A percentile compares a stretch with the other conserved stretches of the same genome.
phyloP scores from a whole-genome alignment of 1,140 invertebrate genomes.

The Zaprionus davidi region DNA sequence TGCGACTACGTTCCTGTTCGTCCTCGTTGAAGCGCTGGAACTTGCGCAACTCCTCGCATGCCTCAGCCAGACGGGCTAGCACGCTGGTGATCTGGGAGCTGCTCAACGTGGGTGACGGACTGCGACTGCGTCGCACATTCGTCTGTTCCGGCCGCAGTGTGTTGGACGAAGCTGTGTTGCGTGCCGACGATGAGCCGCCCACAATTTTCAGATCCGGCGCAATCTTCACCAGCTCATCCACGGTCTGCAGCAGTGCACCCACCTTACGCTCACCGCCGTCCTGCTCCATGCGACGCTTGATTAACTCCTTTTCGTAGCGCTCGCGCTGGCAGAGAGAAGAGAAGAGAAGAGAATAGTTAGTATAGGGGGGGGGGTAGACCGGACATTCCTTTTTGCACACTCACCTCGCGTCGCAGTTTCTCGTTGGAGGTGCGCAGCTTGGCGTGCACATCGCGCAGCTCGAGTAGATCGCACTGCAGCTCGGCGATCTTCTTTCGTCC shows the following conservation, averaged over 20 bases:
- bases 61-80: slow-evolving; percentile 84
- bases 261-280: slow-evolving; percentile 82
- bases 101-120: slow-evolving; percentile 73
- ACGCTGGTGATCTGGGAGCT: slow-evolving; percentile 81
- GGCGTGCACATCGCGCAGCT: slow-evolving; percentile 94
- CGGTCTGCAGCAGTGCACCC: slow-evolving; percentile 88
- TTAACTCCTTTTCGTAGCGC: slow-evolving; percentile 92
- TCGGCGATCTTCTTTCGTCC: slow-evolving; percentile 92
- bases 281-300: slow-evolving; percentile 86
- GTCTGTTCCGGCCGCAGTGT: slow-evolving; percentile 74
- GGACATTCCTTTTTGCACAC: neutral
- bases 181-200: slow-evolving; percentile 64
- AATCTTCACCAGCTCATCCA: slow-evolving; percentile 90
- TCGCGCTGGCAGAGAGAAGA: slow-evolving; percentile 86
- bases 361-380: neutral
- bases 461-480: slow-evolving; percentile 94
- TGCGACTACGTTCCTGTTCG: slow-evolving; percentile 85
- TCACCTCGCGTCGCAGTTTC: slow-evolving; percentile 91
- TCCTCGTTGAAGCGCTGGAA: slow-evolving; percentile 85
- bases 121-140: slow-evolving; percentile 72
- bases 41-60: slow-evolving; percentile 85
- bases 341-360: neutral
- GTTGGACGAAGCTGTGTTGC: slow-evolving; percentile 42
- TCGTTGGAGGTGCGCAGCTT: slow-evolving; percentile 96
- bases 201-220: slow-evolving; percentile 87